Base-by-base conservation (phyloP, 1,140 invertebrate genomes). In the Leguminivora glycinivorella region DNA sequence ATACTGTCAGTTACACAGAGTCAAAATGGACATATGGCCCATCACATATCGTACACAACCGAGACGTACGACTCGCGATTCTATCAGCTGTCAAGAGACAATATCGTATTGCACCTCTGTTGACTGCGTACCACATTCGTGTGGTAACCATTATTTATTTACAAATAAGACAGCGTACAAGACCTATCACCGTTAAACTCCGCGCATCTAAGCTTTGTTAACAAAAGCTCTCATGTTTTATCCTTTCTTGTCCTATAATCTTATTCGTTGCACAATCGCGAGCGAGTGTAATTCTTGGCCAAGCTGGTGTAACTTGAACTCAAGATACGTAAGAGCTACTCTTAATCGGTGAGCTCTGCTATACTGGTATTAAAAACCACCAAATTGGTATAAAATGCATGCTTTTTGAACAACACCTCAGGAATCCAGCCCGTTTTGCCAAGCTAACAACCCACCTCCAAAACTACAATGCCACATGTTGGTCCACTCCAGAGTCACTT, bases 91-190 rank as follows among this genome's bases (percentile, higher is more conserved):
- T 43, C 40, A n/a, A 17, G n/a, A 43, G n/a, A 43, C 40, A 43
- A 43, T 43, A 17, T 43, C 40, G 47, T 52, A 52, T 52, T 52
- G 47, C 47, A 52, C 47, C 47, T 22, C 19, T 52, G n/a, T 52
- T 19, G 47, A 52, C 47, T 52, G 47, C 19, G 47, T 19, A 52
- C 40, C 47, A 10, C n/a, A 52, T 19, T 22, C n/a, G 47, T 52
- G 47, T 7, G 47, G 47, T 22, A 52, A 52, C 47, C 47, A 52
- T 52, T 22, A 52, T 52, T 52, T 52, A 22, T 22, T n/a, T 52
- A 52, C 47, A 52, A 52, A 52, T 52, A 52, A 52, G 47, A 52
- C 47, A 52, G 17, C 47, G 47, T 52, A 52, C 47, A 52, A 52
- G 47, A 52, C 47, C 47, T 52, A 52, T 52, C 47, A 52, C 47